Evolutionary conservation across 2,113 vertebrate species (phyloP).

Genomic region (Oreamnos americanus): DNA sequence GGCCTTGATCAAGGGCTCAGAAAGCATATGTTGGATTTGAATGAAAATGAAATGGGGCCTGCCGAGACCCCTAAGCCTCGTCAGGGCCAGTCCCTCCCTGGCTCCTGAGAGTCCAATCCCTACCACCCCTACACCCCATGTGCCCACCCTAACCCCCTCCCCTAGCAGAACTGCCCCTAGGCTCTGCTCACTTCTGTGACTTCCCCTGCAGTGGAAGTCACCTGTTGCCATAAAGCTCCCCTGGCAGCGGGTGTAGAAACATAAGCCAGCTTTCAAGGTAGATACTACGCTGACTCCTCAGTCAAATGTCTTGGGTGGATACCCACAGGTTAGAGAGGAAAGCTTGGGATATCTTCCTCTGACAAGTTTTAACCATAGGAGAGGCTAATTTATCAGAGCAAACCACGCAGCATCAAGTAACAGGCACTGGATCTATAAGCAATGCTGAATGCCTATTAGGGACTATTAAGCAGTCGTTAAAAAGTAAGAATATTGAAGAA

Average conservation of each 20-base stretch:
- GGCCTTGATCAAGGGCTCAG: neutral
- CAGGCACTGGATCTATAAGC: neutral
- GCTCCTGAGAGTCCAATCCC: neutral
- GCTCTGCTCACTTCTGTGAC: neutral
- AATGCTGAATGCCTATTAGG: neutral
- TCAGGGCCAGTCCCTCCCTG: neutral
- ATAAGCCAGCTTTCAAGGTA: neutral
- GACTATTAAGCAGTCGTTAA: neutral
- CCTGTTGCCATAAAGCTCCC: neutral
- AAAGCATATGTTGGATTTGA: neutral
- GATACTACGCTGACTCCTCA: no score
- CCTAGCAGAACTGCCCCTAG: neutral
- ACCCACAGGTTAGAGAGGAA: neutral
- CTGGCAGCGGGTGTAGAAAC: neutral
- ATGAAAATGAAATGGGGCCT: neutral
- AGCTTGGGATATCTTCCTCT: neutral
- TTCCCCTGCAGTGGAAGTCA: neutral
- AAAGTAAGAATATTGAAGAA: neutral
- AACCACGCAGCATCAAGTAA: neutral
- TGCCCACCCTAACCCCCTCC: rapidly evolving
- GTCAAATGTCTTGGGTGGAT: neutral
- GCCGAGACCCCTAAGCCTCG: neutral
- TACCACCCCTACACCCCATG: neutral
- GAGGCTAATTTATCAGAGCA: neutral
- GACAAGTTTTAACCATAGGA: neutral